Evolutionary conservation across 2,113 vertebrate species (phyloP), one percentile per base, ranked within the genome.

Genomic region (Haemorhous mexicanus): DNA sequence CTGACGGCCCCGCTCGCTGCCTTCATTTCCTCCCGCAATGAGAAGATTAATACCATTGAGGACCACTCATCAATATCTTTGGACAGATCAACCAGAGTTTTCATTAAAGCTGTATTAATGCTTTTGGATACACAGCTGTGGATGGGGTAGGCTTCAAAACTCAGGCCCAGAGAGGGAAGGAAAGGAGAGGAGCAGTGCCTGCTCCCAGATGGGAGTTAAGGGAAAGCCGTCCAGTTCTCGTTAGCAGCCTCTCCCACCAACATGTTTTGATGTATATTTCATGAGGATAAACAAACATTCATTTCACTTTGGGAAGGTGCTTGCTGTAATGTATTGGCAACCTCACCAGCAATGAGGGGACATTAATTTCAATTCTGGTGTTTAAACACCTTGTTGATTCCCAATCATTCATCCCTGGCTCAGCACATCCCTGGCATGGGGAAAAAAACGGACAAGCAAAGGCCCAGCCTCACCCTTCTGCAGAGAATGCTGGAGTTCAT

Each of bases 261-360:
- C 97, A 96, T 94, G 90, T 97, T 98, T 97, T 98, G 98, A 98
- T 98, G 97, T 97, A 98, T 98, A 98, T 99, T 99, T 98, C 98
- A 98, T 98, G 98, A 98, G 98, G 97, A 98, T 98, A 99, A 98
- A 99, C 98, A 99, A 98, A 98, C 98, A 98, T 99, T 98, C 98
- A 98, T 99, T 98, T 98, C 97, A 98, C 98, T 98, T 98, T 98
- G 96, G 97, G 97, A 97, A 98, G 98, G 98, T 98, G 98, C 98
- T 98, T 97, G 97, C 98, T 97, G 98, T 98, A 99, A 99, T 98
- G 95, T 98, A 97, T 97, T 98, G 97, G 98, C 98, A 98, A 98
- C 98, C 97, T 95, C 94, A 98, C 96, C 97, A 95, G 97, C 98
- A 98, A 98, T 96, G 97, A 97, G 97, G 97, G 97, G 98, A 98